Base-by-base conservation (phyloP, 2,888 invertebrate species). In the Caenorhabditis doughertyi region DNA sequence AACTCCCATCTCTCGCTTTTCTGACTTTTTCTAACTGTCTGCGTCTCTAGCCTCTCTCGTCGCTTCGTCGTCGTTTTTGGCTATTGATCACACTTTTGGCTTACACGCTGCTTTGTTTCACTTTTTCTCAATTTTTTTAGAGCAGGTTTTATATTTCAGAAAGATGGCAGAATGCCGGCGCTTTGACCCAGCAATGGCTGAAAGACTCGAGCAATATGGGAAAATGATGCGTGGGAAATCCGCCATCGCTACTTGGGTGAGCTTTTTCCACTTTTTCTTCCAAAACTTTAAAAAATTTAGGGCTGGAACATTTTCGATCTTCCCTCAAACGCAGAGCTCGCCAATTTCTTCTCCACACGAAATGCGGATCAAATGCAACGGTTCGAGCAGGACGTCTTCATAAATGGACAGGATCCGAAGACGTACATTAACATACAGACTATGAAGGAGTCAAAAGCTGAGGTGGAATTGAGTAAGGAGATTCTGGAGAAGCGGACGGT, bases 381-480 rank as follows among this genome's bases (percentile, higher is more conserved):
- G 21, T 67, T 74, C 58, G 67, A 67, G 27, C 1, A 23, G 8
- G 49, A 67, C 11, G 74, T 74, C 18, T 73, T 73, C 21, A 29
- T 35, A 0, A 13, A 64, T n/a, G 73, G 73, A 32, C 42, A 73
- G 21, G 73, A 73, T 21, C 55, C 73, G 9, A 73, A 55, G 25
- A 74, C 49, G 0, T 74, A 65, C 39, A 58, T 67, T 8, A 42
- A 25, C 8, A 47, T 49, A 1, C 67, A 74, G 1, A 49, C 7
- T 11, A 56, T 67, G 49, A 18, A 23, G 3, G 49, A 35, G 4
- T 74, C 65, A 1, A 27, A 9, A 4, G 67, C 44, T 9, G 39
- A 35, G 8, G 49, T 65, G 8, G 35, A 56, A 16, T 39, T 67
- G 35, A 16, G 32, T 5, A 35, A 74, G 35, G 65, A 58, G 39